A percentile compares a stretch with the other conserved stretches of the same genome.
These are phyloP conservation scores for Pterois miles DNA, from an alignment of 2,797 vertebrate genomes.

Conservation along the genomic window DNA sequence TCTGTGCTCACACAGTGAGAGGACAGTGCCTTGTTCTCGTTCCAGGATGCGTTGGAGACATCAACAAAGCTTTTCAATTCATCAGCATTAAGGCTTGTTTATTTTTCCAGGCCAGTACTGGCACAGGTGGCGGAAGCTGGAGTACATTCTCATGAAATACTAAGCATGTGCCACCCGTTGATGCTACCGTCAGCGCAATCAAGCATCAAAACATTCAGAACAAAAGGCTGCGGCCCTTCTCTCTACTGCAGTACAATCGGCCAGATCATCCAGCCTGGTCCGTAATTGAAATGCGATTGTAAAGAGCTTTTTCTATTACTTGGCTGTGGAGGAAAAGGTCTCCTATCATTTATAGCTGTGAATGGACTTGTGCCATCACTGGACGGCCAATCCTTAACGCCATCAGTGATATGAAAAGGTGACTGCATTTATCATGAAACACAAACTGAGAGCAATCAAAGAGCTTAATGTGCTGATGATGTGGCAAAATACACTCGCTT, in stretches of 20 bases:
- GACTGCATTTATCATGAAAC: slow-evolving; percentile 13
- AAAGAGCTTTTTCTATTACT: slow-evolving; percentile 41
- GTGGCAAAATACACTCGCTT: slow-evolving; percentile 1
- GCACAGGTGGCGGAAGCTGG: slow-evolving; percentile 46
- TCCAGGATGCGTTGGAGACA: slow-evolving; percentile 57
- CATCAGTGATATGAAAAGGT: slow-evolving; percentile 12
- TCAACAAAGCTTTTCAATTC: slow-evolving; percentile 50
- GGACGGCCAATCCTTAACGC: slow-evolving; percentile 14
- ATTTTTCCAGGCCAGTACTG: slow-evolving; percentile 7
- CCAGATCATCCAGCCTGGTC: slow-evolving; percentile 23
- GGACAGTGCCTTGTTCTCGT: slow-evolving; percentile 46
- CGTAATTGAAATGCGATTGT: slow-evolving; percentile 34
- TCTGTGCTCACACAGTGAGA: slow-evolving; percentile 8
- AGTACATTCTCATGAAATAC: slow-evolving; percentile 54
- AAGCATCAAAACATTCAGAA: slow-evolving; percentile 49
- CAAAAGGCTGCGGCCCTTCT: slow-evolving; percentile 23
- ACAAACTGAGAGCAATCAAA: slow-evolving; percentile 39
- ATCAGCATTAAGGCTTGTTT: slow-evolving; percentile 24
- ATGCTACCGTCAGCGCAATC: slow-evolving; percentile 64
- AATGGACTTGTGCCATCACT: slow-evolving; percentile 10
- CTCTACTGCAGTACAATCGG: background rate
- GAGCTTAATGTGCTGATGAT: slow-evolving; percentile 26
- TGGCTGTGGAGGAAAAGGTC: slow-evolving; percentile 27
- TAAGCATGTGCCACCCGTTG: slow-evolving; percentile 42
- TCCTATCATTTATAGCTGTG: slow-evolving; percentile 16